Conservation (phyloP, 1,140 invertebrate species). For the Trinorchestia longiramus region DNA sequence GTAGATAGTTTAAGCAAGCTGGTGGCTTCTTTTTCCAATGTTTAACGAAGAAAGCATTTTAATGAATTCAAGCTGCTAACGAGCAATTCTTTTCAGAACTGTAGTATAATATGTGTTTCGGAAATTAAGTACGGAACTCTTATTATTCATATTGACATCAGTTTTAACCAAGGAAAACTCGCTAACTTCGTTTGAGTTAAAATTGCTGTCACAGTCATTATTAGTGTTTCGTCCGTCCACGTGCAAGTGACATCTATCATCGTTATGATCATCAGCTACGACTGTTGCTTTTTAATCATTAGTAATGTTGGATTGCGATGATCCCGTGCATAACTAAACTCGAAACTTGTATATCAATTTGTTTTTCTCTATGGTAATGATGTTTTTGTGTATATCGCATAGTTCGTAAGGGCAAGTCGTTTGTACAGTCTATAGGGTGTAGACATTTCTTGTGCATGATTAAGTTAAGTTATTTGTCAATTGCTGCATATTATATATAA, state of each 20-base stretch:
- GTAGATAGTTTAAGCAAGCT: not conserved
- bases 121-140: not conserved
- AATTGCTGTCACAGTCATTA: not conserved
- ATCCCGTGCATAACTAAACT: conserved; percentile 15
- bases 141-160: not conserved
- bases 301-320: conserved; percentile 13
- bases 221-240: conserved; percentile 30
- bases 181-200: not conserved
- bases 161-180: not conserved
- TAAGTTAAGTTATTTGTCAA: conserved; percentile 28
- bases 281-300: conserved; percentile 18
- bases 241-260: conserved; percentile 33
- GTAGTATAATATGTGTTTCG: not conserved
- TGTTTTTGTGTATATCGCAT: conserved; percentile 43
- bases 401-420: conserved; percentile 29
- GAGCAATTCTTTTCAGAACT: not conserved
- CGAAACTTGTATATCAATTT: conserved; percentile 25
- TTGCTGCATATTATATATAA: conserved; percentile 32
- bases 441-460: conserved; percentile 41
- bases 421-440: conserved; percentile 46
- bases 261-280: not conserved
- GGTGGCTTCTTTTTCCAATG: not conserved
- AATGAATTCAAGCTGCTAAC: not conserved
- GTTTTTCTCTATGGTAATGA: conserved; percentile 44
- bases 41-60: not conserved